Percentiles rank a stretch among this genome's conserved stretches.
Evolutionary conservation across 2,797 vertebrate genomes (phyloP).

Genomic region (Lophius americanus): DNA sequence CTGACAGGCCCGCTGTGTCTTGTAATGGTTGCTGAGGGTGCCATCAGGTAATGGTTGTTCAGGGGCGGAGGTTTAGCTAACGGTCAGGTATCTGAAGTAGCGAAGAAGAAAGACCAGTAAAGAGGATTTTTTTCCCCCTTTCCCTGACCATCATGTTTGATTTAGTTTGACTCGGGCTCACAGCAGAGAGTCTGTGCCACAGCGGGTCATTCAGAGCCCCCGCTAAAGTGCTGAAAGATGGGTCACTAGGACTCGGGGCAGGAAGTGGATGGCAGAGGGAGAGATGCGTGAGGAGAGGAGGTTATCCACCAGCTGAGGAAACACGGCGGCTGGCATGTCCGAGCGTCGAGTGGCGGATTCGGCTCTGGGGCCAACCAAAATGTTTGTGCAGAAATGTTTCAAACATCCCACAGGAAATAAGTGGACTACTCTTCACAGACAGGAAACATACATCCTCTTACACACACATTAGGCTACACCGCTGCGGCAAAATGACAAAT

Average conservation of each 20-base stretch:
- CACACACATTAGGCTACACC: conserved; percentile 25
- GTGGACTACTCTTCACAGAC: conserved; percentile 56
- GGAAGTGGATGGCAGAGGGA: conserved; percentile 65
- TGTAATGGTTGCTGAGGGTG: neutral
- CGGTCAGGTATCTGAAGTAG: conserved; percentile 21
- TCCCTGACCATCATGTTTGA: conserved; percentile 35
- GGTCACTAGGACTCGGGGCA: conserved; percentile 37
- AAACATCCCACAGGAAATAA: conserved; percentile 71
- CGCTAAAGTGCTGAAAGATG: conserved; percentile 41
- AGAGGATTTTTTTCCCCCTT: conserved; percentile 30
- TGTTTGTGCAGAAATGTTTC: conserved; percentile 64
- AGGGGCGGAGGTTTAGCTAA: neutral
- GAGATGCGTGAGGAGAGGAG: conserved; percentile 59
- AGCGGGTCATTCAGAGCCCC: conserved; percentile 11
- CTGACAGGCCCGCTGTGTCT: neutral
- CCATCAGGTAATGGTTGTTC: neutral
- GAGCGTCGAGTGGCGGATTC: conserved; percentile 61
- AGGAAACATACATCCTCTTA: conserved; percentile 67
- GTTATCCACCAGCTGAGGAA: conserved; percentile 82
- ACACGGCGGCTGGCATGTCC: conserved; percentile 66
- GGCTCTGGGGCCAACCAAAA: conserved; percentile 68
- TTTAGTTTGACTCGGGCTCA: conserved; percentile 38
- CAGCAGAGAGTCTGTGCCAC: conserved; percentile 1
- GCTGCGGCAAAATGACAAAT: conserved; percentile 29
- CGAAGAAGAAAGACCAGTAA: conserved; percentile 24